Evolutionary conservation across 1,140 invertebrate genomes (phyloP).

Genomic region (Drosophila auraria): DNA sequence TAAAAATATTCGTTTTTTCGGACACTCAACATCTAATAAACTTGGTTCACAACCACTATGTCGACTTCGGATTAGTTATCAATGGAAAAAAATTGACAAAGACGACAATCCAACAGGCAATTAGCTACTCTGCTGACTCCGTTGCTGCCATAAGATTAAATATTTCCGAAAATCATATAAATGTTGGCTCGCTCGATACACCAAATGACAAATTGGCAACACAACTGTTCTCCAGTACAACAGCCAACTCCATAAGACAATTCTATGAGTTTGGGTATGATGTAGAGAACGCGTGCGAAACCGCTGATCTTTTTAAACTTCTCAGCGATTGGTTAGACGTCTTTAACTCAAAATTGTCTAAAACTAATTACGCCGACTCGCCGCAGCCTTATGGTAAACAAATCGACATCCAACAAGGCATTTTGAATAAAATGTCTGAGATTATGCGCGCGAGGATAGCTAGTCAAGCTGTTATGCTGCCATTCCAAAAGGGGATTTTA

Average conservation of each 20-base stretch:
- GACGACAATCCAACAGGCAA: neutral
- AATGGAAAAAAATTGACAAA: neutral
- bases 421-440: neutral
- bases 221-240: neutral
- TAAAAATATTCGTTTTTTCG: constrained; percentile 7
- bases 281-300: neutral
- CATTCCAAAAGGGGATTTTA: neutral
- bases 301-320: neutral
- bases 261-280: neutral
- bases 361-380: neutral
- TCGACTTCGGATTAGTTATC: neutral
- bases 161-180: neutral
- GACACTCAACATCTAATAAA: neutral
- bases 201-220: neutral
- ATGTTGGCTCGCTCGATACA: too few relatives aligned
- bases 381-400: neutral
- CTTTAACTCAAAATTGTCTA: neutral
- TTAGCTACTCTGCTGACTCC: neutral
- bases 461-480: neutral
- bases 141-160: neutral
- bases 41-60: neutral
- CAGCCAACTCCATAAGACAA: neutral
- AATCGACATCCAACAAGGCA: neutral
- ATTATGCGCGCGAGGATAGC: neutral
- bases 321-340: neutral